Evolutionary conservation across 2,797 vertebrate genomes (phyloP), one percentile per base, ranked within the genome.

Genomic region (Aquila chrysaetos): DNA sequence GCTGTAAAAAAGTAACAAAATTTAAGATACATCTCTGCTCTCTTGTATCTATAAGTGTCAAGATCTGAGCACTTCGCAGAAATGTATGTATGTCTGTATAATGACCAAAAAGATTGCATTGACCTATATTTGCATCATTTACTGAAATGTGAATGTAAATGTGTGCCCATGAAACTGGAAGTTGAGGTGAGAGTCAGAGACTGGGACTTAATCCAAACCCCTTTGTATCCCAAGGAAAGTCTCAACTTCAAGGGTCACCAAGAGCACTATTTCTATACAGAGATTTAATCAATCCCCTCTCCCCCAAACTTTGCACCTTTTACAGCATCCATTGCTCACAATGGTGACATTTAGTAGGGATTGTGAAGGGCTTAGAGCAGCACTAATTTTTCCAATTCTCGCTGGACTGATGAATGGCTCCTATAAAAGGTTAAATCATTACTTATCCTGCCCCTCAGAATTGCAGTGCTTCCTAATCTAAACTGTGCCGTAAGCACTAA

Each of bases 381-480:
- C 69, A 65, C 43, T 68, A 15, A 78, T 79, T 88, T 81, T 19
- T 24, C 46, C 74, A 82, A 0, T 65, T 63, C 90, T 87, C 11
- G 0, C 63, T 35, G 28, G 51, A 10, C 51, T 94, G 51, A 83
- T 64, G 81, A 87, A 91, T 23, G 61, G 24, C 51, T 86, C 54
- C 67, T 70, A 33, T 8, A 49, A 93, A 94, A 96, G 35, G 84
- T 87, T 91, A 89, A 94, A 96, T 46, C 89, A 63, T 96, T 91
- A 5, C 72, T 92, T 35, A 22, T 35, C n/a, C 63, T 91, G 83
- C 16, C 75, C 86, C 67, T 76, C 74, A 44, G 74, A 85, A 56
- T 5, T 3, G 7, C 85, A 60, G 60, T 7, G 11, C 67, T 74
- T 88, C 85, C 82, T 60, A 41, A 48, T 27, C 75, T 70, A 43